Evolutionary conservation across 2,888 invertebrate genomes (phyloP), one percentile per base, ranked within the genome.

Genomic region (Rhagium mordax): DNA sequence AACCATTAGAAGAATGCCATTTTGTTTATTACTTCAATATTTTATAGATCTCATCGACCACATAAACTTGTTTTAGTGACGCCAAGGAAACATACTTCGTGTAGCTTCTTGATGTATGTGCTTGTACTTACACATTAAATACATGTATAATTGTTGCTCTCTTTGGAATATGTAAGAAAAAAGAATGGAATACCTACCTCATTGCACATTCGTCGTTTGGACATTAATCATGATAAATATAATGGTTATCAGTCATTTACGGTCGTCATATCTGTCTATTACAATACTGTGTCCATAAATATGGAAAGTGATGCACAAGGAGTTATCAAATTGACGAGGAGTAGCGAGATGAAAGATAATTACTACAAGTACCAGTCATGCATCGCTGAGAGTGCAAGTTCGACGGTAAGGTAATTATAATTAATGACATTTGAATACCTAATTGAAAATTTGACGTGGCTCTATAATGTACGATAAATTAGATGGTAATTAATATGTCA

Each of bases 341-440:
- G 27, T 27, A 57, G 3, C 7, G 27, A n/a, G 8, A 57, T 27
- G 27, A 57, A 24, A 57, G 15, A 27, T 27, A 27, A 57, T 27
- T 57, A 27, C 55, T 27, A 57, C 15, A 57, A 57, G 55, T 2
- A 27, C 55, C 55, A n/a, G 16, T 15, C n/a, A 57, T 27, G 55
- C 55, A 27, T 57, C 55, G 27, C 16, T 57, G 55, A 7, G 3
- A 24, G 16, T 27, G 15, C 55, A 57, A 15, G 27, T n/a, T 24
- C 6, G n/a, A n/a, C n/a, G 24, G 24, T 24, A 4, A 24, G 3
- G 13, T 41, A 41, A 41, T 41, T 41, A 41, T 41, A 41, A 41
- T 41, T 41, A 41, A 15, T 41, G n/a, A n/a, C n/a, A 4, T n/a
- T 41, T 41, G 10, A 0, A n/a, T 41, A 10, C 13, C n/a, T n/a